A percentile compares a stretch with the other conserved stretches of the same genome.
Evolutionary conservation across 2,888 invertebrate species (phyloP).

Genomic region (Epinotia demarniana): DNA sequence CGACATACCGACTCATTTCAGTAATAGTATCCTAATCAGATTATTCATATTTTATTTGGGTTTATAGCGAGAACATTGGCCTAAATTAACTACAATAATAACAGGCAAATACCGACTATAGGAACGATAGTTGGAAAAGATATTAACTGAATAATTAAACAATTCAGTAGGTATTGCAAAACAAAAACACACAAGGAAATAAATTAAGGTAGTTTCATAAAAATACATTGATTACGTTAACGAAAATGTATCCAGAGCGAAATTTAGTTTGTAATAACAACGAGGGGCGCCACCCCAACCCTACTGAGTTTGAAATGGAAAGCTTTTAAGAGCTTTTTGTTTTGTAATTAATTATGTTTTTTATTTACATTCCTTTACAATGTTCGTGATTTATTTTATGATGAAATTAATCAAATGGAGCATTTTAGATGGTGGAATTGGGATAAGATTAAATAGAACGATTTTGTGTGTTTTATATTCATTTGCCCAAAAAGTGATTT

Average conservation of each 20-base stretch:
- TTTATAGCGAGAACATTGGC: background rate
- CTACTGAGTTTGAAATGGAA: conserved; percentile 77
- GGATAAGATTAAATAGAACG: background rate
- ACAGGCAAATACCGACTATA: background rate
- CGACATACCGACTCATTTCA: background rate
- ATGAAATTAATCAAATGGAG: conserved; percentile 31
- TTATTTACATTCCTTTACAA: conserved; percentile 66
- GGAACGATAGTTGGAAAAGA: background rate
- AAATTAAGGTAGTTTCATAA: conserved; percentile 8
- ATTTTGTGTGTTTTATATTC: background rate
- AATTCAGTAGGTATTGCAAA: background rate
- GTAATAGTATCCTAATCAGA: background rate
- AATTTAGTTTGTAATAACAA: conserved; percentile 77
- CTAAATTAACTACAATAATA: background rate
- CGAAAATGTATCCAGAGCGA: conserved; percentile 67
- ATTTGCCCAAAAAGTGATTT: background rate
- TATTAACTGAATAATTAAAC: background rate
- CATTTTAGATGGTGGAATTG: conserved; percentile 17
- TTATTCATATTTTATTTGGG: background rate
- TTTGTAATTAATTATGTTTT: conserved; percentile 80
- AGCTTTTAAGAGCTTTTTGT: conserved; percentile 84
- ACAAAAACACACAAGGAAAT: background rate
- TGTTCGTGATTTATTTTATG: conserved; percentile 57
- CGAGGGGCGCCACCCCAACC: conserved; percentile 80
- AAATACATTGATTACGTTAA: conserved; percentile 42